A percentile compares a stretch with the other conserved stretches of the same genome.
Conservation (phyloP, 1,140 invertebrate genomes). For the Bombus consobrinus region DNA sequence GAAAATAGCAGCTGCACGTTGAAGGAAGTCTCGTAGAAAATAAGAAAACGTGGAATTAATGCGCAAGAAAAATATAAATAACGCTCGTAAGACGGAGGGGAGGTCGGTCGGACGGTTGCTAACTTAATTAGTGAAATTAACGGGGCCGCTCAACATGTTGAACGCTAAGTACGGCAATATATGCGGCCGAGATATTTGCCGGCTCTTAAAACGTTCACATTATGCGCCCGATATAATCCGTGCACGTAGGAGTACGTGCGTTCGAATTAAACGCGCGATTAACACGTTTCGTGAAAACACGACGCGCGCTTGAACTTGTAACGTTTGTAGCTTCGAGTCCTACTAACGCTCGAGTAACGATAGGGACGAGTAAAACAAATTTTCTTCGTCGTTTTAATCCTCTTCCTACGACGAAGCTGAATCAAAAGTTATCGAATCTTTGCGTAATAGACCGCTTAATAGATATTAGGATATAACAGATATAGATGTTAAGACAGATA, state of each 20-base stretch:
- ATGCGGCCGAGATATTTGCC: conserved; percentile 60
- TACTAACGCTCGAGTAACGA: not conserved
- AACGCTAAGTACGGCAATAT: conserved; percentile 72
- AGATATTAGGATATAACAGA: no score
- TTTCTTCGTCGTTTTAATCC: not conserved
- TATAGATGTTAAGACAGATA: no score
- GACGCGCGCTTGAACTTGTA: conserved; percentile 22
- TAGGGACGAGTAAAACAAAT: not conserved
- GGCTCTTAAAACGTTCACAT: conserved; percentile 68
- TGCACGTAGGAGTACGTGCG: conserved; percentile 44
- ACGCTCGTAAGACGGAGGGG: conserved; percentile 57
- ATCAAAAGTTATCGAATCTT: no score
- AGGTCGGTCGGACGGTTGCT: conserved; percentile 67
- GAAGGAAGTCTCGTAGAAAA: conserved; percentile 56
- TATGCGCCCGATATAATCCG: conserved; percentile 64
- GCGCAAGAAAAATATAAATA: conserved; percentile 66
- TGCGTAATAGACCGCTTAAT: no score
- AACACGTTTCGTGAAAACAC: conserved; percentile 66
- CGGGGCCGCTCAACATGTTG: conserved; percentile 72
- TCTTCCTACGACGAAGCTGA: no score
- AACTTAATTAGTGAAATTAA: conserved; percentile 83
- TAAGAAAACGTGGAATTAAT: conserved; percentile 57
- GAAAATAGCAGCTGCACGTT: conserved; percentile 33
- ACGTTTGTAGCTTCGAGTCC: not conserved
- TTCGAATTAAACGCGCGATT: conserved; percentile 67